phyloP scores from a whole-genome alignment of 1,140 invertebrate genomes.

The Amphibalanus amphitrite region DNA sequence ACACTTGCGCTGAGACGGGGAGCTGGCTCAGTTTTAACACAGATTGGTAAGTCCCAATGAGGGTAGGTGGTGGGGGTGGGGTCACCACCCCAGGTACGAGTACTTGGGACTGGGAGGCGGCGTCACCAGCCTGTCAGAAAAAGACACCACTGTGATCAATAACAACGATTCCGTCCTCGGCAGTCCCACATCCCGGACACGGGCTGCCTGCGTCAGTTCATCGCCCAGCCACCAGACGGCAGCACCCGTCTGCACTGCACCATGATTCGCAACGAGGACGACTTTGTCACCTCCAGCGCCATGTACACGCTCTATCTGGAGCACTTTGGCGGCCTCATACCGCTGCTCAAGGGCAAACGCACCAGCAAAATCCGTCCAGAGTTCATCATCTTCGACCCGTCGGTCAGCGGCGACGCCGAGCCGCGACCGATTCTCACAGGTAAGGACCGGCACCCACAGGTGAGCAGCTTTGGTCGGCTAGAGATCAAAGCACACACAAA shows the following conservation, averaged over 20 bases:
- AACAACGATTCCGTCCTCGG: constrained; percentile 4
- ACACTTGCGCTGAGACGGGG: too few relatives aligned
- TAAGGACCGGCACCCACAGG: too few relatives aligned
- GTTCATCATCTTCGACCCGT: constrained; percentile 95
- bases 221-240: constrained; percentile 68
- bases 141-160: too few relatives aligned
- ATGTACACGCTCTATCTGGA: constrained; percentile 92
- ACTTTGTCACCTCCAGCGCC: constrained; percentile 38
- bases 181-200: constrained; percentile 87
- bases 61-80: too few relatives aligned
- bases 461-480: too few relatives aligned
- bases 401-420: constrained; percentile 32
- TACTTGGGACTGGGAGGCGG: too few relatives aligned
- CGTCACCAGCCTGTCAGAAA: too few relatives aligned
- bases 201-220: constrained; percentile 72
- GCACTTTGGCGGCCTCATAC: constrained; percentile 88
- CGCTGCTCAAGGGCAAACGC: constrained; percentile 82
- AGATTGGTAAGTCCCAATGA: too few relatives aligned
- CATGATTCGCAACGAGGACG: constrained; percentile 68
- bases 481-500: too few relatives aligned
- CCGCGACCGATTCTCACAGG: constrained; percentile 22
- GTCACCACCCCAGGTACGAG: too few relatives aligned
- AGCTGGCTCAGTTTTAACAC: too few relatives aligned
- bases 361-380: constrained; percentile 93
- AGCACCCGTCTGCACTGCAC: constrained; percentile 81